Percentiles rank a stretch among this genome's conserved stretches.
These are phyloP conservation scores for Micrastur ruficollis DNA, from an alignment of 2,797 vertebrate species.

Conservation along the genomic window DNA sequence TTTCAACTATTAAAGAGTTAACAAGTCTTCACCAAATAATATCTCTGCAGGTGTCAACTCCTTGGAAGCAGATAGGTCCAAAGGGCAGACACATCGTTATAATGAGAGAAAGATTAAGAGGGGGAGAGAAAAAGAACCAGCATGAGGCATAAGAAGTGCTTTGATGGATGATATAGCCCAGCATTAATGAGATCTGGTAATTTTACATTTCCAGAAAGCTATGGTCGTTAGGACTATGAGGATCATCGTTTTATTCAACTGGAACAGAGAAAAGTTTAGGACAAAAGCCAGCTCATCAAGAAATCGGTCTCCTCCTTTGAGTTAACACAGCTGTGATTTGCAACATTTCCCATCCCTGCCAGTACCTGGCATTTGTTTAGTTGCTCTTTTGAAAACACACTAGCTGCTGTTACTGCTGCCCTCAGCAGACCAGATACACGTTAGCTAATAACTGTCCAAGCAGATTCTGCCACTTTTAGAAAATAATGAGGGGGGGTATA, in stretches of 20 bases:
- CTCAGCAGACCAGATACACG: not conserved
- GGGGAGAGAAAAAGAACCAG: conserved; percentile 33
- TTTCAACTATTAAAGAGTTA: conserved; percentile 35
- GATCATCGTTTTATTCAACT: not conserved
- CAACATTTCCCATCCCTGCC: not conserved
- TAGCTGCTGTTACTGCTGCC: not conserved
- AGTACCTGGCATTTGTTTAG: not conserved
- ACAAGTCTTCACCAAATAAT: conserved; percentile 80
- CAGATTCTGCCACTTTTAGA: not conserved
- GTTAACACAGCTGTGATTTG: not conserved
- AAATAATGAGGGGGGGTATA: not conserved
- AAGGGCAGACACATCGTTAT: conserved; percentile 38
- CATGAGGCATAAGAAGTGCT: conserved; percentile 10
- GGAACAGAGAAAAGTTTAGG: conserved; percentile 7
- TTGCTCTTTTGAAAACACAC: not conserved
- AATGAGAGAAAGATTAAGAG: conserved; percentile 50
- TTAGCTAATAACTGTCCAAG: not conserved
- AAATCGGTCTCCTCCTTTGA: not conserved
- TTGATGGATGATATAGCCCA: conserved; percentile 69
- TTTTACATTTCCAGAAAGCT: conserved; percentile 64
- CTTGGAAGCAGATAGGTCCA: conserved; percentile 36
- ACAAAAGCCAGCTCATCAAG: conserved; percentile 26
- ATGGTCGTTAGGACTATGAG: not conserved
- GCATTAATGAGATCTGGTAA: conserved; percentile 74
- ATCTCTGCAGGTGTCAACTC: conserved; percentile 77